Evolutionary conservation across 2,888 invertebrate species (phyloP), one percentile per base, ranked within the genome.

Genomic region (Litoditis marina): DNA sequence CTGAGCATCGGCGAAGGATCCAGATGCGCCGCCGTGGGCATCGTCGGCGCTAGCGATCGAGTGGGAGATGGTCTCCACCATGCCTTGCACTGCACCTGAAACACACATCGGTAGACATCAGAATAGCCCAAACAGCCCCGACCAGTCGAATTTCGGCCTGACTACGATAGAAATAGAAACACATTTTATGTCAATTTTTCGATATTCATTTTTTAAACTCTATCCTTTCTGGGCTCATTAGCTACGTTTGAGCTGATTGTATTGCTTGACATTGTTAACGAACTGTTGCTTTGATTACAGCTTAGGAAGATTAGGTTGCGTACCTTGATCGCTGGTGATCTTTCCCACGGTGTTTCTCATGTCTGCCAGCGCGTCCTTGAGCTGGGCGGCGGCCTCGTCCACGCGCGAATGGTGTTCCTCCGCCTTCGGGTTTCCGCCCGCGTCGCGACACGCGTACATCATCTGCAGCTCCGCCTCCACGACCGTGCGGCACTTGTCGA

Each of bases 1-100:
- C 86, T 98, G 98, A 84, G 92, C 94, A 85, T 95, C 94, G 2
- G 94, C 95, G 84, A 91, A 96, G 2, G 85, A 69, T 36, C 75
- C 72, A 39, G 64, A 69, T 34, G 25, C 55, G 55, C 63, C 19
- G 13, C 57, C 47, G 13, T 64, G 27, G 2, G 69, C 64, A 27
- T 67, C 63, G 39, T 82, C 82, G 6, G 80, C 71, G 44, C 71
- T 52, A 6, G 84, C 89, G 84, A 93, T 91, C n/a, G 94, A 89
- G 11, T 93, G 87, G n/a, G 90, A 90, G 66, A 98, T 88, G 8
- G 62, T 93, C 87, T 80, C 77, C 32, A 78, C 74, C 65, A 80
- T 69, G 42, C 80, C 78, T 56, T 76, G 74, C 13, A 71, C 68
- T 13, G 65, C 74, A 16, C 78, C 76, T 36, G 68, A 46, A 19